Evolutionary conservation across 2,797 vertebrate genomes (phyloP).

Genomic region (Rhadinocentrus ornatus): DNA sequence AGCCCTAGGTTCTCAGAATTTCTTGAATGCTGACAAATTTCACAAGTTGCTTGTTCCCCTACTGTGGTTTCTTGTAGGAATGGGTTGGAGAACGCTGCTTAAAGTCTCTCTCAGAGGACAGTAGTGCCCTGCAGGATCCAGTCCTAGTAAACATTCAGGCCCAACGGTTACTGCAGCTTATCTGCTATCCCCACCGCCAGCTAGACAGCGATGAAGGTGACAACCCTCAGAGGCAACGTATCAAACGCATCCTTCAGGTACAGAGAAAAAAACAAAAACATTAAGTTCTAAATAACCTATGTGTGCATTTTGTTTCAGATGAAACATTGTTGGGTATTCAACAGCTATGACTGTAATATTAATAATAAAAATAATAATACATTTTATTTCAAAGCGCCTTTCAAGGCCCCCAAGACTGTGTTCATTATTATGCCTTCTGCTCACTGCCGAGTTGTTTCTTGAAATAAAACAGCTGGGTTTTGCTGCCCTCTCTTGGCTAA

Average conservation of each 20-base stretch:
- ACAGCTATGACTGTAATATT: too few species aligned
- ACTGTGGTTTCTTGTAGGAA: conserved; percentile 82
- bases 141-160: conserved; percentile 98
- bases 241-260: conserved; percentile 99
- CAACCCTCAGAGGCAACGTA: conserved; percentile 97
- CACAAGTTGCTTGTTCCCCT: not conserved
- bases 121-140: conserved; percentile 97
- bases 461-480: conserved; percentile 5
- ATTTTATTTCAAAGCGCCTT: too few species aligned
- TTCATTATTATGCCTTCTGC: not conserved
- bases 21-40: conserved; percentile 14
- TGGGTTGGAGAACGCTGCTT: conserved; percentile 99
- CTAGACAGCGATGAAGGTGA: conserved; percentile 96
- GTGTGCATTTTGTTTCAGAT: not conserved
- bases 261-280: not conserved
- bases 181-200: conserved; percentile 97
- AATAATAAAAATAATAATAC: too few species aligned
- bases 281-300: not conserved
- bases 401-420: too few species aligned
- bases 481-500: conserved; percentile 67
- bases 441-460: not conserved
- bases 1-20: not conserved
- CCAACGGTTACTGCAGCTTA: conserved; percentile 96
- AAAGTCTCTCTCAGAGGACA: conserved; percentile 98
- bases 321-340: not conserved